phyloP scores from a whole-genome alignment of 2,113 vertebrate genomes.

The Nibea coibor region DNA sequence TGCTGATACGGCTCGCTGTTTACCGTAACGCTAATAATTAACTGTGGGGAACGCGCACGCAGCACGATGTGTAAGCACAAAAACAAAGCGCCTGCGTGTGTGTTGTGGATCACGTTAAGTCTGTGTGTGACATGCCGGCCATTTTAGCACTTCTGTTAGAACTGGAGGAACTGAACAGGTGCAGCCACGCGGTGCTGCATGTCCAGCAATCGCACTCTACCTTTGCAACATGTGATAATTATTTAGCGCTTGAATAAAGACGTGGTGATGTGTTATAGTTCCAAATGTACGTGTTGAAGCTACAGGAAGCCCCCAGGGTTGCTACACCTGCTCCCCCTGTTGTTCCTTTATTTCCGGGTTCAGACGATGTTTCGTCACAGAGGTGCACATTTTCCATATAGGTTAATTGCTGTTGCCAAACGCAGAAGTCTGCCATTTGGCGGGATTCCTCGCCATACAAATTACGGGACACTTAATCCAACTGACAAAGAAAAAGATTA shows the following conservation, averaged over 20 bases:
- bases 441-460: background rate
- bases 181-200: background rate
- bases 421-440: background rate
- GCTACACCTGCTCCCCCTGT: background rate
- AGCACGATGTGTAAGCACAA: background rate
- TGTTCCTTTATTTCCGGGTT: background rate
- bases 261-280: background rate
- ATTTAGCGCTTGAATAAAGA: background rate
- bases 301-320: background rate
- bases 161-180: background rate
- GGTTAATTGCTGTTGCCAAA: background rate
- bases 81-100: background rate
- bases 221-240: background rate
- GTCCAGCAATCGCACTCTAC: background rate
- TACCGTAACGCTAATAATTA: conserved; percentile 8
- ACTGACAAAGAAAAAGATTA: background rate
- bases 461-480: background rate
- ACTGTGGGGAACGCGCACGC: background rate
- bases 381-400: background rate
- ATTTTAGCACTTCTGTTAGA: conserved; percentile 16
- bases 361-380: background rate
- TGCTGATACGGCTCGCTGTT: background rate
- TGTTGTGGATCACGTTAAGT: background rate
- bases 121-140: conserved; percentile 22
- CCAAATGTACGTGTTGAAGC: background rate